Base-by-base conservation (phyloP, 2,113 vertebrate genomes). In the Syngnathoides biaculeatus region DNA sequence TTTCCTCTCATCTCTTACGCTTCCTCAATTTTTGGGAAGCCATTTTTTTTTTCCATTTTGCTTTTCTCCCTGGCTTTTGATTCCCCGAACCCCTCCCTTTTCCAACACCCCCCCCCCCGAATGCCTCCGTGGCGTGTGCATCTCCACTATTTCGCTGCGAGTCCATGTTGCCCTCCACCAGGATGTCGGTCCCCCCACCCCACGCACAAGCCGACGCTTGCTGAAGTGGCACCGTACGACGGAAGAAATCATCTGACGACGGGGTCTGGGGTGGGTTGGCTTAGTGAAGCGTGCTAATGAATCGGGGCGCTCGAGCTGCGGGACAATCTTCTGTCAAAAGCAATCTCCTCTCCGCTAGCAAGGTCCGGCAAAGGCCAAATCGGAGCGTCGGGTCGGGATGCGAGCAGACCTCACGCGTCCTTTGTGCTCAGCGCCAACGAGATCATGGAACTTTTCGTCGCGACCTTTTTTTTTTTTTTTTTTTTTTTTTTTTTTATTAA, bases 261-360 rank as follows among this genome's bases (percentile, higher is more conserved):
- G 20, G 48, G 77, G 80, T n/a, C n/a, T n/a, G n/a, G n/a, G n/a
- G n/a, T n/a, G n/a, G n/a, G n/a, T n/a, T n/a, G n/a, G 78, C 77
- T 69, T 78, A 81, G 85, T 72, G 79, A 85, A 77, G 79, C 79
- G 59, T 79, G 64, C 56, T 85, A 82, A 87, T 83, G 72, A 84
- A 72, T 61, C 71, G 15, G 35, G 9, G 20, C 65, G 79, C 81
- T 84, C 42, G 76, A 68, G 64, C 74, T 69, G 60, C 2, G 27
- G 50, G 20, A 70, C 71, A 83, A 53, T 70, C 72, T 75, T 68
- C 73, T 84, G 82, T 87, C 83, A 43, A 83, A 84, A 75, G 56
- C 66, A 75, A 82, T 87, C 84, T 83, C 76, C 8, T 20, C 73
- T 78, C 20, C 64, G 64, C 66, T 59, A 57, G 8, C 9, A 59